Conservation (phyloP, 2,113 vertebrate species). For the Hydrolagus affinis region DNA sequence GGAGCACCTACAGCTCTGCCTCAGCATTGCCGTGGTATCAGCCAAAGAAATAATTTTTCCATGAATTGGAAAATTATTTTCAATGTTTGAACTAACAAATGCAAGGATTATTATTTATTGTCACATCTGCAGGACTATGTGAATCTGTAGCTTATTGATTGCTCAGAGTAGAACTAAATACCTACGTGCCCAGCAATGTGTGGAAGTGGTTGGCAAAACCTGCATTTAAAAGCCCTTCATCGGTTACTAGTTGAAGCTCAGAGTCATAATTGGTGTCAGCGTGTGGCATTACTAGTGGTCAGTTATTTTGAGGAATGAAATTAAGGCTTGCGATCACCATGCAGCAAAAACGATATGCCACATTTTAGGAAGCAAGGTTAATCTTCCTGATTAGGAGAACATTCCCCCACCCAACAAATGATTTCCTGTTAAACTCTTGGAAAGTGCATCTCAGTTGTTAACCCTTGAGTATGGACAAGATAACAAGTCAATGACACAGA, state of each 20-base stretch:
- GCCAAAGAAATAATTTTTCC: not conserved
- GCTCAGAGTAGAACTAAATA: not conserved
- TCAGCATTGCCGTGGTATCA: not conserved
- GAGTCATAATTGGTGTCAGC: too few species aligned
- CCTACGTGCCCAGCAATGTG: not conserved
- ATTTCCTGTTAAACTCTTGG: not conserved
- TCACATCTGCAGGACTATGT: not conserved
- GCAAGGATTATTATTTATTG: too few species aligned
- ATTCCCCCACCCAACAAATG: not conserved
- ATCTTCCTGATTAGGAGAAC: too few species aligned
- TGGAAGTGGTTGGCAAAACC: too few species aligned
- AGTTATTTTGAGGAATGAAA: too few species aligned
- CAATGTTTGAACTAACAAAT: too few species aligned
- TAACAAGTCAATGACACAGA: not conserved
- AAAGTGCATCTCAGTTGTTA: not conserved
- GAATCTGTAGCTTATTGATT: not conserved
- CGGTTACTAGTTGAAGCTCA: too few species aligned
- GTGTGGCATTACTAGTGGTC: too few species aligned
- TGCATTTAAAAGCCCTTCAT: too few species aligned
- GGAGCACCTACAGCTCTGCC: not conserved
- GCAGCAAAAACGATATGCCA: too few species aligned
- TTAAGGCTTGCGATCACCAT: too few species aligned
- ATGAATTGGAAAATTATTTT: not conserved
- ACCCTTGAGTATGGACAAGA: not conserved
- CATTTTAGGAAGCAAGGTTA: too few species aligned